Percentiles rank a stretch among this genome's conserved stretches.
Evolutionary conservation across 92 coral and sea anemone species (phyloP).

Genomic region (Porites lobata): DNA sequence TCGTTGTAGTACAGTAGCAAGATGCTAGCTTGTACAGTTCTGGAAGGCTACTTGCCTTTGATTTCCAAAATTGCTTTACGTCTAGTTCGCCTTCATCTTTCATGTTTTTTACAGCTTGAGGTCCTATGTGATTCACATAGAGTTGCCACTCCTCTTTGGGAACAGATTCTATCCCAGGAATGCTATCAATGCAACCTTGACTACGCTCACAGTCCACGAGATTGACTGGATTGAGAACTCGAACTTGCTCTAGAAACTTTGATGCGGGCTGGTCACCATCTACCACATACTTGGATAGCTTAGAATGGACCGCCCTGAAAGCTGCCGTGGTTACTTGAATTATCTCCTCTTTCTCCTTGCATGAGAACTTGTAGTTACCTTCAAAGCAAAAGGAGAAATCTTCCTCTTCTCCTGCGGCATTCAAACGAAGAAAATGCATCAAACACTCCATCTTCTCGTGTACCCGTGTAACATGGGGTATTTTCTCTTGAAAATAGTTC

Average conservation of each 20-base stretch:
- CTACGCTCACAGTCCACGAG: conserved; percentile 4
- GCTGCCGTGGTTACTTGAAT: conserved; percentile 30
- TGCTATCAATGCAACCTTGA: conserved; percentile 36
- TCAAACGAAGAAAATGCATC: conserved; percentile 38
- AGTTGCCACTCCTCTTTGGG: conserved; percentile 63
- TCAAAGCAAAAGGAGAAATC: conserved; percentile 61
- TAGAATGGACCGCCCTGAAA: conserved; percentile 48
- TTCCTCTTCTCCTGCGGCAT: conserved; percentile 29
- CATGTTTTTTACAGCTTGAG: conserved; percentile 51
- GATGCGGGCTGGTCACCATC: conserved; percentile 79
- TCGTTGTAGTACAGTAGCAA: conserved; percentile 55
- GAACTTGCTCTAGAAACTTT: conserved; percentile 51
- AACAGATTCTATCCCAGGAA: conserved; percentile 65
- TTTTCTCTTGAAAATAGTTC: conserved; percentile 40
- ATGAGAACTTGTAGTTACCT: conserved; percentile 19
- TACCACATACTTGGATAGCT: conserved; percentile 63
- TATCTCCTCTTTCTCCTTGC: conserved; percentile 43
- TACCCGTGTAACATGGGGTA: conserved; percentile 61
- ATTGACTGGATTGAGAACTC: conserved; percentile 63
- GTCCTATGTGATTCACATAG: conserved; percentile 52
- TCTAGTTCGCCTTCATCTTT: conserved; percentile 43
- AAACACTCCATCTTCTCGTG: conserved; percentile 54
- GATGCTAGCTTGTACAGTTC: conserved; percentile 59
- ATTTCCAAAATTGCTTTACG: conserved; percentile 67
- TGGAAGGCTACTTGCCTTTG: conserved; percentile 69